Evolutionary conservation across 2,113 vertebrate genomes (phyloP), one percentile per base, ranked within the genome.

Genomic region (Narcine bancroftii): DNA sequence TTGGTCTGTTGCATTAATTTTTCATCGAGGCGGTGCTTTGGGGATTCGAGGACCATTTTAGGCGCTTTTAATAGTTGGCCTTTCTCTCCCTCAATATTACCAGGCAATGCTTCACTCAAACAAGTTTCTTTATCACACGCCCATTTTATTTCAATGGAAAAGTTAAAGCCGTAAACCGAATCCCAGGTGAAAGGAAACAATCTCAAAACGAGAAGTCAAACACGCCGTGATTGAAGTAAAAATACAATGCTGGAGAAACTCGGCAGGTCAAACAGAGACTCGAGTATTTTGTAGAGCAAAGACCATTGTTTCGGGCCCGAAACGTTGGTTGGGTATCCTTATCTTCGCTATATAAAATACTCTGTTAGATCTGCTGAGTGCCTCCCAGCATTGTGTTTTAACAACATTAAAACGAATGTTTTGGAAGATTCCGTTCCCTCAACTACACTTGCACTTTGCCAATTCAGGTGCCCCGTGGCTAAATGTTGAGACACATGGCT

Each of bases 21-120:
- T 97, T 97, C 96, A 97, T 96, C 92, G 93, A 94, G 93, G 93
- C 93, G 93, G 94, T 94, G 94, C 94, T 95, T 94, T 93, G 93
- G 95, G 92, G 93, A 94, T 94, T 96, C 65, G 94, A 95, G 94
- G 96, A 91, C 39, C 63, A 60, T 91, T 69, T 91, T 66, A 69
- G 42, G 26, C 29, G 39, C 39, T 45, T 71, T 60, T 87, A 87
- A 87, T 60, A 81, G 72, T 24, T 13, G 53, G 53, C 7, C 79
- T 29, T 15, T 81, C 77, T 91, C 4, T 71, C 39, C 29, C 89
- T 87, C 53, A 60, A 63, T 21, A 63, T 87, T 87, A 87, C 53
- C 60, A 87, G 81, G 19, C 50, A 85, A 36, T 15, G 36, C 33
- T 87, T 87, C 81, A 87, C 19, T 60, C 60, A 87, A 87, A 87